Evolutionary conservation across 2,888 invertebrate genomes (phyloP), one percentile per base, ranked within the genome.

Genomic region (Cosmia pyralina): DNA sequence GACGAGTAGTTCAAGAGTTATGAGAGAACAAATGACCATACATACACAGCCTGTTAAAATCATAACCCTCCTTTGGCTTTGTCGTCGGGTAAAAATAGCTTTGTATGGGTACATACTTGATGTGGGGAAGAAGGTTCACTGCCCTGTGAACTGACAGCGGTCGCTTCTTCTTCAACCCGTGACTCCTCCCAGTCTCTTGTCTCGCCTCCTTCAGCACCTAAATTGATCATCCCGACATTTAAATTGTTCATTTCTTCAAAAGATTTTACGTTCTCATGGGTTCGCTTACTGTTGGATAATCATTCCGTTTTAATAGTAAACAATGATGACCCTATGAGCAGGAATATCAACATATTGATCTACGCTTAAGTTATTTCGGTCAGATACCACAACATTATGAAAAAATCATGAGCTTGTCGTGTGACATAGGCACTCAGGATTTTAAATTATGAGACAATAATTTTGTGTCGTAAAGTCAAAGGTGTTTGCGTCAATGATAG

Each of bases 131-230:
- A 93, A 0, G 96, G 96, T 69, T 96, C 95, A 81, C 96, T 96
- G 68, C 96, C 96, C 89, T 96, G 92, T 85, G 96, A 94, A 93
- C 97, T 93, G 87, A 96, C 95, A 67, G 96, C 93, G 79, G 96
- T 89, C 72, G 96, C 92, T 90, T 96, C 92, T 89, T 96, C 96
- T 69, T 94, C 95, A 2, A 90, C 94, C 19, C 95, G 91, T 3
- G 94, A 91, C 79, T 95, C 95, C 48, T 95, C 95, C 95, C 95
- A 95, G 58, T 95, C 95, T 15, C 93, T 90, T 2, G 91, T 84
- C 69, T 94, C 95, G 1, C 85, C 90, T 19, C 93, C 92, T 77
- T 94, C 95, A 0, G 89, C 87, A 62, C 94, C 95, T 94, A 60
- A 50, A 81, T 60, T 44, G 5, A 55, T 52, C 6, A 52, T 28